Percentiles rank a stretch among this genome's conserved stretches.
Conservation (phyloP, 2,797 vertebrate species). For the Stomatorhinus walkeri region DNA sequence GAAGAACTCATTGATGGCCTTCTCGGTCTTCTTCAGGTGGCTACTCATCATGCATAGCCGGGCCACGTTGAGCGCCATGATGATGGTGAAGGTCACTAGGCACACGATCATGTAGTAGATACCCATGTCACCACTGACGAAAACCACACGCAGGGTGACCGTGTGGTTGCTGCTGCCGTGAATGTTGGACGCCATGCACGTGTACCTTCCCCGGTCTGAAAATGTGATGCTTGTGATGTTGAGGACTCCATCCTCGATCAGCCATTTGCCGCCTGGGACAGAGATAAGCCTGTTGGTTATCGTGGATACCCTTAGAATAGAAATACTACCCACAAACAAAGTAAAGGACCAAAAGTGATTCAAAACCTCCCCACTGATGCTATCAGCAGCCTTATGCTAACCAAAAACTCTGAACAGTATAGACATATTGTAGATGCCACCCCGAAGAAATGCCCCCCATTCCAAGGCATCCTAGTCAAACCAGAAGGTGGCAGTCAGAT, state of each 20-base stretch:
- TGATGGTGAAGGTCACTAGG: conserved; percentile 89
- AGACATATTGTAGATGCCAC: background rate
- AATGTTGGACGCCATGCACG: conserved; percentile 76
- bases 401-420: background rate
- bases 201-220: conserved; percentile 92
- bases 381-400: background rate
- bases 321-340: background rate
- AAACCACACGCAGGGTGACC: conserved; percentile 84
- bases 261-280: conserved; percentile 71
- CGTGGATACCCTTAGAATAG: background rate
- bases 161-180: conserved; percentile 81
- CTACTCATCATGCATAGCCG: conserved; percentile 99
- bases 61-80: conserved; percentile 89
- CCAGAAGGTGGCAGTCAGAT: background rate
- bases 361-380: background rate
- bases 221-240: conserved; percentile 89
- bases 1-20: conserved; percentile 97
- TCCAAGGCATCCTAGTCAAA: background rate
- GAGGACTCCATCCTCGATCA: conserved; percentile 75
- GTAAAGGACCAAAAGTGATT: background rate
- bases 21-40: conserved; percentile 97
- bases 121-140: conserved; percentile 90
- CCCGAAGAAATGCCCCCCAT: background rate
- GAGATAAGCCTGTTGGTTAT: background rate
- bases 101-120: conserved; percentile 97